Evolutionary conservation across 1,140 invertebrate species (phyloP), one percentile per base, ranked within the genome.

Genomic region (Drosophila bocqueti): DNA sequence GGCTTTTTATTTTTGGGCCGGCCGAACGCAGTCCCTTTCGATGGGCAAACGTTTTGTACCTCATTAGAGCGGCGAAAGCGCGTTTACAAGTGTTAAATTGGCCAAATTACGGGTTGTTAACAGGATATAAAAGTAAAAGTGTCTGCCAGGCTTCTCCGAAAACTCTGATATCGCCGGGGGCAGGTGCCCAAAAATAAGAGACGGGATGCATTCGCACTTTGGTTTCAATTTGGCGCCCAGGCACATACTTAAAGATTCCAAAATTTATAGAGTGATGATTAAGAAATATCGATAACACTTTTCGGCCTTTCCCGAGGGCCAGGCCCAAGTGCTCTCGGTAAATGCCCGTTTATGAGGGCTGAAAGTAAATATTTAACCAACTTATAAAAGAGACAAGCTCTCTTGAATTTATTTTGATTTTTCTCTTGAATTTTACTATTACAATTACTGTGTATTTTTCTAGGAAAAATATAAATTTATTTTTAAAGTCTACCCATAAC

Each of bases 51-150:
- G 81, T 90, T 90, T 90, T 90, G 85, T 91, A 91, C 86, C 85
- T 90, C 85, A 90, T 90, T 90, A 90, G 85, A 90, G 75, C 85
- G 79, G 85, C 85, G 85, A 90, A 90, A 90, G 85, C 85, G 85
- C 85, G 76, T 90, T 90, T 90, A 90, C 85, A 90, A 90, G 85
- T 90, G 85, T 90, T 90, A 90, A 90, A 90, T 91, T 90, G 85
- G 71, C 76, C 85, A 91, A 90, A 90, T 90, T 90, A 79, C 38
- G 71, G 85, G 85, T 90, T 89, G 84, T 89, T 89, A 89, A 89
- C 84, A 89, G 84, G 84, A 89, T 89, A 89, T 84, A 89, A 89
- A 89, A 90, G 86, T 91, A 91, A 90, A 90, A 91, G 85, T 91
- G 85, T 85, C 81, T 77, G 74, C 54, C 62, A 76, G 67, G 38